A percentile compares a stretch with the other conserved stretches of the same genome.
These are phyloP conservation scores for Tillus elongatus DNA, from an alignment of 2,888 invertebrate species.

Conservation along the genomic window DNA sequence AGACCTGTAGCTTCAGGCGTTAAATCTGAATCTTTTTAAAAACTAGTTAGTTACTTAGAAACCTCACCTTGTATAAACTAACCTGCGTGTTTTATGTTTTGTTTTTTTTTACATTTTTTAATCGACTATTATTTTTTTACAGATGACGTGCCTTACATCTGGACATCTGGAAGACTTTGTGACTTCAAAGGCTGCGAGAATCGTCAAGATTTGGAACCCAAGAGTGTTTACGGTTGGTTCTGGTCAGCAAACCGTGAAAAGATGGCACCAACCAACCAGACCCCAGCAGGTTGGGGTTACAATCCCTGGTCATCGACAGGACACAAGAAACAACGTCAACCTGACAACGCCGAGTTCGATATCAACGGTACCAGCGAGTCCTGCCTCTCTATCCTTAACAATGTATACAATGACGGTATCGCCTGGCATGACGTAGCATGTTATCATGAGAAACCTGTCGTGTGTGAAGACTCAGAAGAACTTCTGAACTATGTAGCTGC, in stretches of 20 bases:
- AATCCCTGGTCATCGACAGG: slow-evolving; percentile 88
- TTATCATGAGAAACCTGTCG: slow-evolving; percentile 85
- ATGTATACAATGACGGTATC: slow-evolving; percentile 88
- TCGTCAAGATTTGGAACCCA: slow-evolving; percentile 77
- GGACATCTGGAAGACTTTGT: slow-evolving; percentile 86
- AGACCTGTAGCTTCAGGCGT: no score
- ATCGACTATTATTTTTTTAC: slow-evolving; percentile 20
- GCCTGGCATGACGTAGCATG: slow-evolving; percentile 92
- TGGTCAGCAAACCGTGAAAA: slow-evolving; percentile 87
- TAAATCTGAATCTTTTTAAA: no score
- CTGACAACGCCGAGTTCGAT: slow-evolving; percentile 85
- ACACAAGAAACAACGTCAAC: slow-evolving; percentile 80
- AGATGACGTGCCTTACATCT: slow-evolving; percentile 86
- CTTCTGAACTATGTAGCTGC: slow-evolving; percentile 75
- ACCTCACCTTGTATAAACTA: no score
- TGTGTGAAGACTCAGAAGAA: slow-evolving; percentile 86
- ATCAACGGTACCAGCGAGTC: slow-evolving; percentile 83
- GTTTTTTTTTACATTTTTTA: no score
- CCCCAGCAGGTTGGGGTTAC: slow-evolving; percentile 65
- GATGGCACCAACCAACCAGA: slow-evolving; percentile 71
- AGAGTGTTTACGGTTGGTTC: slow-evolving; percentile 81
- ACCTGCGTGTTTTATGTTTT: no score
- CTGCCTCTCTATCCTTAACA: slow-evolving; percentile 78
- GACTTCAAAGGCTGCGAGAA: slow-evolving; percentile 90
- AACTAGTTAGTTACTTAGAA: no score